A percentile compares a stretch with the other conserved stretches of the same genome.
These are phyloP conservation scores for Ormyrus thymus DNA, from an alignment of 2,888 invertebrate species.

Conservation along the genomic window DNA sequence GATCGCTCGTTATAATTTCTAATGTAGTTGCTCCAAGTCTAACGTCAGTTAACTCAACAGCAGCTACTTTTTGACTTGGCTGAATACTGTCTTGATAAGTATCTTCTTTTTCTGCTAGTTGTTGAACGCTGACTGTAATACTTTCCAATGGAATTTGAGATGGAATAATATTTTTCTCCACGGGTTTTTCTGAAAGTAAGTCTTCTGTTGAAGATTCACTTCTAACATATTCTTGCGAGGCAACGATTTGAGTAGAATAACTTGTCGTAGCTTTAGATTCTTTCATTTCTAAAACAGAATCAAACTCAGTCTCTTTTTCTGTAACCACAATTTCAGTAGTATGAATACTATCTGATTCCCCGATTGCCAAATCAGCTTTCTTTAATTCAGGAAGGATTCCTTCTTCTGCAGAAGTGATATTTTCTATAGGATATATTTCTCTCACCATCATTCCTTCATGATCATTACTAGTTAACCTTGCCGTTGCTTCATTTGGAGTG, in stretches of 20 bases:
- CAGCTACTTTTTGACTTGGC: slow-evolving; percentile 74
- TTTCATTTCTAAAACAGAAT: slow-evolving; percentile 69
- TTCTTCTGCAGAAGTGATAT: slow-evolving; percentile 74
- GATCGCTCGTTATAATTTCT: slow-evolving; percentile 70
- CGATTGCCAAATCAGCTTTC: slow-evolving; percentile 73
- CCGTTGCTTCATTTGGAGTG: slow-evolving; percentile 72
- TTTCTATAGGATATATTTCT: slow-evolving; percentile 78
- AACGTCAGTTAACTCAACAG: slow-evolving; percentile 70
- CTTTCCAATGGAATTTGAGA: slow-evolving; percentile 69
- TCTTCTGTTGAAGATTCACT: slow-evolving; percentile 74
- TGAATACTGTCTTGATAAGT: slow-evolving; percentile 70
- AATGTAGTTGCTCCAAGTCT: slow-evolving; percentile 67
- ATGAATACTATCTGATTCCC: slow-evolving; percentile 75
- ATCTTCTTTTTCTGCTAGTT: slow-evolving; percentile 75
- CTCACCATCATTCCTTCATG: slow-evolving; percentile 77
- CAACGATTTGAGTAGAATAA: slow-evolving; percentile 75
- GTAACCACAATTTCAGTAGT: slow-evolving; percentile 76
- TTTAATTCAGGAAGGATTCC: slow-evolving; percentile 72
- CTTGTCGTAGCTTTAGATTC: slow-evolving; percentile 75
- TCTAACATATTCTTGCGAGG: slow-evolving; percentile 75
- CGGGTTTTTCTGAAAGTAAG: slow-evolving; percentile 69
- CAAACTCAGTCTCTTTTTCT: slow-evolving; percentile 76
- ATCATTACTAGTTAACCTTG: slow-evolving; percentile 72
- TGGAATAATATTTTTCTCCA: slow-evolving; percentile 56
- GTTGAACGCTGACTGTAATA: slow-evolving; percentile 71